Evolutionary conservation across 2,797 vertebrate species (phyloP).

Genomic region (Coregonus sp.): DNA sequence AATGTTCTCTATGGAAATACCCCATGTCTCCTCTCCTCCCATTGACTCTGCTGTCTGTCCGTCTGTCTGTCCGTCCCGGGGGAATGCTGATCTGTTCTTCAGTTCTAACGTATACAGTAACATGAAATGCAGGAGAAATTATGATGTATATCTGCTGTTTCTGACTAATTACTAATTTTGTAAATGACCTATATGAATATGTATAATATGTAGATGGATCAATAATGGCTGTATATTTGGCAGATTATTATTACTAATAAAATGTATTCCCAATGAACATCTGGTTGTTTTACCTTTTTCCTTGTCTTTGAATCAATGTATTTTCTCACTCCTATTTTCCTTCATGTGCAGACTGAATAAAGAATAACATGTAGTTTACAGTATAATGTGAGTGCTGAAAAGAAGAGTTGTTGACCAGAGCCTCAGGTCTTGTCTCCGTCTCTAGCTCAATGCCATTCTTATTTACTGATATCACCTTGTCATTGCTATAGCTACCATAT

Average conservation of each 20-base stretch:
- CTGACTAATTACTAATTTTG: slow-evolving; percentile 73
- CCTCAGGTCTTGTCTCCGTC: neutral
- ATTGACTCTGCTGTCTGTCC: slow-evolving; percentile 68
- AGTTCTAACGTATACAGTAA: slow-evolving; percentile 1
- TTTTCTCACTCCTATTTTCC: neutral
- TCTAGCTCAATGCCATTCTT: neutral
- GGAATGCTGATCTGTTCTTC: neutral
- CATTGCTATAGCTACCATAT: neutral
- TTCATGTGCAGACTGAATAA: neutral
- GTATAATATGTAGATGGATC: slow-evolving; percentile 70
- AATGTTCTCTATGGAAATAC: slow-evolving; percentile 22
- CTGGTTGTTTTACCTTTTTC: neutral
- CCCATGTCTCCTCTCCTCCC: slow-evolving; percentile 14
- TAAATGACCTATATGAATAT: slow-evolving; percentile 68
- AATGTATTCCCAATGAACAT: slow-evolving; percentile 52
- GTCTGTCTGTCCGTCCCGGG: slow-evolving; percentile 3
- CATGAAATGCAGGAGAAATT: slow-evolving; percentile 62
- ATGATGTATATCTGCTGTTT: slow-evolving; percentile 55
- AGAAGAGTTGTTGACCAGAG: neutral
- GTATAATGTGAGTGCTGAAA: neutral
- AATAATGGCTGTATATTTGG: slow-evolving; percentile 86
- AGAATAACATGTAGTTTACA: neutral
- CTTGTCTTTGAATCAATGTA: neutral
- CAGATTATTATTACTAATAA: slow-evolving; percentile 81
- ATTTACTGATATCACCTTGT: neutral